Conservation (phyloP, 2,888 invertebrate species). For the Ophioninae sp. region DNA sequence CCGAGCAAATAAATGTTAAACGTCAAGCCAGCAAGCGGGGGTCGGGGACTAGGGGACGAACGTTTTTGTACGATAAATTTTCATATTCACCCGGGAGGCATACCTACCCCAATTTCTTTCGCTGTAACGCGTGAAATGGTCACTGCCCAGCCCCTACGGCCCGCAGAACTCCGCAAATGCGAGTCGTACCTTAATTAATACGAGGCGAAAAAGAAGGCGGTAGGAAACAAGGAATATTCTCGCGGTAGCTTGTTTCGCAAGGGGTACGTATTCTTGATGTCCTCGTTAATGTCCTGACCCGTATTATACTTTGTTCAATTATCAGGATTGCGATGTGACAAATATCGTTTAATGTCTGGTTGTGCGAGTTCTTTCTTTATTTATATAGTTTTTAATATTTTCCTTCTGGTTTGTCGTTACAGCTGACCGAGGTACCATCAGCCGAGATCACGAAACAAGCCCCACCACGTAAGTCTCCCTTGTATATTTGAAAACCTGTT, state of each 20-base stretch:
- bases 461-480: conserved; percentile 81
- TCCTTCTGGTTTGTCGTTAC: conserved; percentile 70
- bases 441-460: conserved; percentile 79
- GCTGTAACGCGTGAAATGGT: conserved; percentile 25
- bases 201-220: not conserved
- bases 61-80: conserved; percentile 61
- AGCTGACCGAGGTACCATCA: conserved; percentile 80
- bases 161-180: not conserved
- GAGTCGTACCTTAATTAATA: not conserved
- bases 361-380: not conserved
- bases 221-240: not conserved
- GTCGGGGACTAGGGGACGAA: conserved; percentile 45
- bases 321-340: not conserved
- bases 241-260: no score
- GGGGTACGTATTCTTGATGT: not conserved
- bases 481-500: not conserved
- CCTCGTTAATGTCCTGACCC: not conserved
- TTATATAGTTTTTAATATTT: not conserved
- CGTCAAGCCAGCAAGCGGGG: conserved; percentile 46
- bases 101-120: conserved; percentile 29
- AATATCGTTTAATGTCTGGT: not conserved
- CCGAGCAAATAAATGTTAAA: conserved; percentile 58
- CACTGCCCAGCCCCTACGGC: conserved; percentile 1
- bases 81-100: conserved; percentile 42
- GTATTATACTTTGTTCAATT: not conserved